Conservation (phyloP, 30 jellyfish, hydroid and myxozoan species). For the Aurelia sp. region DNA sequence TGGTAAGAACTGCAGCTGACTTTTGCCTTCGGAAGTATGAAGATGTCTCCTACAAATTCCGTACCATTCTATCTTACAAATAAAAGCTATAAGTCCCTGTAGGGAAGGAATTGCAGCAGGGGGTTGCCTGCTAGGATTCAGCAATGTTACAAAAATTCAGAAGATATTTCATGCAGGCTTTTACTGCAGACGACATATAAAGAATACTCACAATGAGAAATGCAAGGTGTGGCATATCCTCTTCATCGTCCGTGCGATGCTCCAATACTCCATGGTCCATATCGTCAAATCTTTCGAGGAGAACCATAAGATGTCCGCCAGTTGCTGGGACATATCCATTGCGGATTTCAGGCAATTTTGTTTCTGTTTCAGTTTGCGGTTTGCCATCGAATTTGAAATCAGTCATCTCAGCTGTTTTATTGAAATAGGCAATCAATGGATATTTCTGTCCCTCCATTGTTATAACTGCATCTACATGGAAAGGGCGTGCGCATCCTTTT, state of each 20-base stretch:
- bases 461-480: neutral
- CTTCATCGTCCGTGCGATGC: neutral
- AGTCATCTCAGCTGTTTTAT: neutral
- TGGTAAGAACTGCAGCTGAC: no score
- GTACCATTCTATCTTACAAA: no score
- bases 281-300: neutral
- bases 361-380: neutral
- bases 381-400: constrained; percentile 6
- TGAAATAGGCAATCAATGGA: neutral
- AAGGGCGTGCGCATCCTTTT: constrained; percentile 1
- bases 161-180: no score
- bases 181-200: neutral
- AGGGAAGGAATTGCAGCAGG: no score
- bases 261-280: neutral
- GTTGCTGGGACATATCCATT: constrained; percentile 11
- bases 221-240: neutral
- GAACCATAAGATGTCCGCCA: constrained; percentile 17
- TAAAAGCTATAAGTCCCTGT: no score
- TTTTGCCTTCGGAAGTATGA: no score
- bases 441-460: constrained; percentile 18
- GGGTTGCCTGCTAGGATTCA: no score
- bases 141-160: no score
- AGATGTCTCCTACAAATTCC: no score
- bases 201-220: neutral
- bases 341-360: neutral